Base-by-base conservation (phyloP, 1,140 invertebrate genomes). In the Rhopalosiphum padi region DNA sequence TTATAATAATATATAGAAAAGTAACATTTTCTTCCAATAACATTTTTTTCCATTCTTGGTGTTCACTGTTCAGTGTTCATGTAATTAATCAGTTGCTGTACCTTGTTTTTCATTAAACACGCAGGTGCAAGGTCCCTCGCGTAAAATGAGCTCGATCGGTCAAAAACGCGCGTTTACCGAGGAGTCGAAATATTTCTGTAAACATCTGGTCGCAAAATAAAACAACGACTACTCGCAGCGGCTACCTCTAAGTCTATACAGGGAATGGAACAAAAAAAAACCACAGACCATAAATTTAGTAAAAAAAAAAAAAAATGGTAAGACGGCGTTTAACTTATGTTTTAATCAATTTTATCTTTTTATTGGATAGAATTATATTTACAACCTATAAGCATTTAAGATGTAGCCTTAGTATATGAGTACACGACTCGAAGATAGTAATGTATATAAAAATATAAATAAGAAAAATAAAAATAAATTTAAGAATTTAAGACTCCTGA, bases 141-240 rank as follows among this genome's bases (percentile, higher is more conserved):
- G 82, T 86, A 93, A 93, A 93, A 93, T 35, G 77, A 92, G 30
- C 82, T 85, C 82, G 91, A 53, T 83, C 91, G 91, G 91, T 93
- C 91, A 86, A 83, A 92, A 93, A 85, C 82, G 91, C 18, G 77
- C 82, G 82, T 90, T 90, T 90, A 90, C 48, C 48, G 11, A 7
- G 23, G 91, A 93, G 91, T 93, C 91, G 91, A 93, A 85, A 93
- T 86, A 93, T 93, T 86, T 53, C 35, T 30, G 48, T 93, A 55
- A 93, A 93, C 91, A 93, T 93, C 91, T 93, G 91, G 91, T 85
- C 91, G 41, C 91, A 93, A 93, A 93, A 92, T 48, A 83, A 92
- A 92, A 93, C 60, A 77, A 83, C 68, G 15, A 37, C 48, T 37
- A 21, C 88, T 37, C 21, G 0, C 48, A 53, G 51, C 37, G 89